Evolutionary conservation across 2,113 vertebrate species (phyloP).

Genomic region (Thamnophis sirtalis): DNA sequence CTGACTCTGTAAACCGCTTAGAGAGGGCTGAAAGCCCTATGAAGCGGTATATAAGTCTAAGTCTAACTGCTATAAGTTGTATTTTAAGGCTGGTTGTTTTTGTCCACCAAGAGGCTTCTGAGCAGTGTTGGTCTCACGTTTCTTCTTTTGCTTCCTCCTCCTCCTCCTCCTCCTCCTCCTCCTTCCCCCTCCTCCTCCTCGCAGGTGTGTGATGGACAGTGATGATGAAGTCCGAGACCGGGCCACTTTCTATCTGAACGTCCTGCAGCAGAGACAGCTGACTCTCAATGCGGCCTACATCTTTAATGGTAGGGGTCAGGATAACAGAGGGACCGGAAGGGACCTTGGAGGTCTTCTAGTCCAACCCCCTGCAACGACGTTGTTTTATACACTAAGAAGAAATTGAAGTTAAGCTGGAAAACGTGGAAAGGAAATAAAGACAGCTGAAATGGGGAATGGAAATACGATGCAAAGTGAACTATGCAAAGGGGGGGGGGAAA

Average conservation of each 20-base stretch:
- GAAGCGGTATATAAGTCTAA: too few species aligned
- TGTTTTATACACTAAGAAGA: too few species aligned
- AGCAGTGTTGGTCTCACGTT: rapidly evolving
- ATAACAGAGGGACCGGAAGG: not conserved
- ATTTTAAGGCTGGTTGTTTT: not conserved
- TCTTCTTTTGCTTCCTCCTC: rapidly evolving
- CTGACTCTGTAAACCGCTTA: too few species aligned
- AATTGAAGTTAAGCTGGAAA: too few species aligned
- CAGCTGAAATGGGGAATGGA: too few species aligned
- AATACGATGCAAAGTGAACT: too few species aligned
- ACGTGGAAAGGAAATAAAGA: too few species aligned
- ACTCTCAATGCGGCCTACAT: constrained; percentile 93
- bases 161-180: not conserved
- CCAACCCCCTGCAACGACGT: not conserved
- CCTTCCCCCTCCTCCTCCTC: not conserved
- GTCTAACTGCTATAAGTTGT: too few species aligned
- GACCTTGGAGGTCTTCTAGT: not conserved
- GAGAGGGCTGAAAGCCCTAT: too few species aligned
- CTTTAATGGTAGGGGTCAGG: constrained; percentile 81
- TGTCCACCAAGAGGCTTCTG: not conserved
- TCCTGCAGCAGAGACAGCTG: constrained; percentile 93
- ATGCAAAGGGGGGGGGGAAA: too few species aligned
- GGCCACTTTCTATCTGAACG: constrained; percentile 95
- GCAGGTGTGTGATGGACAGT: constrained; percentile 98
- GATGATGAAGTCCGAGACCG: constrained; percentile 96